Evolutionary conservation across 2,797 vertebrate species (phyloP).

Genomic region (Mustela erminea): DNA sequence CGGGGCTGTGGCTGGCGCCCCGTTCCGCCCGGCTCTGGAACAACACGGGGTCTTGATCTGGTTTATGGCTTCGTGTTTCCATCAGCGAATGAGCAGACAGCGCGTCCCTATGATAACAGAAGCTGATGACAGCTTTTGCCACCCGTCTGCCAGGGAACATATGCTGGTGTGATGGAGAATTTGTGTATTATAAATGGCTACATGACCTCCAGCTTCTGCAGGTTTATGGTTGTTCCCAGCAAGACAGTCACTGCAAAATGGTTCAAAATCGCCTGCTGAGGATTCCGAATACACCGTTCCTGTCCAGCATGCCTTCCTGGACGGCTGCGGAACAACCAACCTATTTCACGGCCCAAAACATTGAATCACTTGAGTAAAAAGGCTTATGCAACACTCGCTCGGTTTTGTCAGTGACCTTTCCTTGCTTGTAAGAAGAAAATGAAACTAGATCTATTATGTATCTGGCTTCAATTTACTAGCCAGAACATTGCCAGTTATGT

Average conservation of each 20-base stretch:
- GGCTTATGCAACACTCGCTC: neutral
- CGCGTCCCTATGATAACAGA: neutral
- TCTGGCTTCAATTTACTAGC: neutral
- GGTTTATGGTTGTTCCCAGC: neutral
- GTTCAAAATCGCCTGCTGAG: neutral
- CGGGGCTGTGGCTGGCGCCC: too few relatives aligned
- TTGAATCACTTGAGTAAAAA: neutral
- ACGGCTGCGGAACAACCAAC: neutral
- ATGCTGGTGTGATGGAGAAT: slow-evolving; percentile 28
- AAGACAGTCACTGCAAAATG: neutral
- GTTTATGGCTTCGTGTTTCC: neutral
- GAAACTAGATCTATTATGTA: neutral
- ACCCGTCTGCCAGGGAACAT: slow-evolving; percentile 39
- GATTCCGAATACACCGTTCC: too few relatives aligned
- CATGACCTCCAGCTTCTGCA: slow-evolving; percentile 31
- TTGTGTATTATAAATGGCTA: neutral
- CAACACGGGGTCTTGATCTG: neutral
- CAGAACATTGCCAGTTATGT: neutral
- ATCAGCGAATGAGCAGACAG: neutral
- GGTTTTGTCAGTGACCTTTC: neutral
- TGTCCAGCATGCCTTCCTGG: neutral
- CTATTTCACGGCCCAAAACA: neutral
- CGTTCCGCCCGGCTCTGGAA: neutral
- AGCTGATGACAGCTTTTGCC: slow-evolving; percentile 32
- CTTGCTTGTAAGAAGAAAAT: neutral